Evolutionary conservation across 1,140 invertebrate genomes (phyloP), one percentile per base, ranked within the genome.

Genomic region (Mizuhopecten yessoensis): DNA sequence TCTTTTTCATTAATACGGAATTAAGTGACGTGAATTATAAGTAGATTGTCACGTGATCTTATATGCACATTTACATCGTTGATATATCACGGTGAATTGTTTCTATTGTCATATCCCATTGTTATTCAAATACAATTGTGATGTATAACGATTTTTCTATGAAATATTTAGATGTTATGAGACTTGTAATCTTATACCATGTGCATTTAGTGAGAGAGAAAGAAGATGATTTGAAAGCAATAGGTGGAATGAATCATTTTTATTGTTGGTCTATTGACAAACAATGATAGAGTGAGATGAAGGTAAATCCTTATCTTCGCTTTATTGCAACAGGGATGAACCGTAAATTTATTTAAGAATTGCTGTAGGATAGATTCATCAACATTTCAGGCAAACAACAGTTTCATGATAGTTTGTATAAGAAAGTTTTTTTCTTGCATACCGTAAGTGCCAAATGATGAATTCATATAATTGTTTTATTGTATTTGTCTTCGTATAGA

Each of bases 381-480:
- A 20, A 29, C 57, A 75, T 75, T 75, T 75, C 57, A 75, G 23
- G 42, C 42, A 45, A 45, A 45, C 10, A 45, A n/a, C n/a, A 17
- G 57, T 75, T 5, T 17, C 57, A 29, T 75, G 29, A 75, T 75
- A 75, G 57, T 29, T 39, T 75, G 23, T 75, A 75, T 75, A 23
- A 5, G 17, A 29, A 29, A 75, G 57, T 23, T 75, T 23, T n/a
- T 39, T 75, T 75, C 57, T 23, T 75, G 57, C 57, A 75, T 75
- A 75, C 57, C 57, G n/a, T 75, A 75, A 75, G 57, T 75, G 57
- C 57, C 57, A 75, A 75, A 75, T 75, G 57, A 75, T 75, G 17
- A 57, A 57, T 2, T 57, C 45, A 5, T n/a, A 20, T n/a, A 75
- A 49, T 75, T 75, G 57, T 75, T 75, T 75, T n/a, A 75, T 75